These are phyloP conservation scores for Crossaster papposus DNA, from an alignment of 53 echinoderm and acorn worm species.

Conservation along the genomic window DNA sequence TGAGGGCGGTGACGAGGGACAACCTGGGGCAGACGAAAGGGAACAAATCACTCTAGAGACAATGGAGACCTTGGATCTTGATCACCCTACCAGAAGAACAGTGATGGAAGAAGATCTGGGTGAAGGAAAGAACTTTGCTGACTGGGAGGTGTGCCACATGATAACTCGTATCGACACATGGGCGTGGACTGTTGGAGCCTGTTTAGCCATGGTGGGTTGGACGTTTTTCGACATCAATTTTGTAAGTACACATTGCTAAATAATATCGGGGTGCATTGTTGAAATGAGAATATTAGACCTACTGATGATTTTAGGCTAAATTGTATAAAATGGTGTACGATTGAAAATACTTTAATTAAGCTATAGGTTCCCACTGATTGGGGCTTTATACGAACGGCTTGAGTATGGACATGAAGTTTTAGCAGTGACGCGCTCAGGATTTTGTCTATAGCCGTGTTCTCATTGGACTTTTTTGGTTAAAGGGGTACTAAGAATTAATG, in stretches of 20 bases:
- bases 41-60: background rate
- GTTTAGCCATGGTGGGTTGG: background rate
- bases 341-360: no score
- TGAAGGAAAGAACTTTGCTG: background rate
- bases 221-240: slow-evolving; percentile 35
- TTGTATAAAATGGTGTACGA: no score
- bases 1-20: background rate
- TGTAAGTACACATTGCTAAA: slow-evolving; percentile 23
- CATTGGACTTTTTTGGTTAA: no score
- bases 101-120: no score
- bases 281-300: no score
- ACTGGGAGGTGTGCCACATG: slow-evolving; percentile 9
- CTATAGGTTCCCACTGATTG: no score
- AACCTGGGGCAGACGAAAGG: background rate
- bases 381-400: no score
- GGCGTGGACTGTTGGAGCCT: slow-evolving; percentile 5
- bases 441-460: no score
- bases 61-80: background rate
- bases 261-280: background rate
- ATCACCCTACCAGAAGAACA: background rate
- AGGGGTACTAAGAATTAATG: no score
- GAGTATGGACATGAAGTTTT: no score
- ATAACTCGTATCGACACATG: background rate
- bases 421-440: no score
- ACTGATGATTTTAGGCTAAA: no score